Conservation (phyloP, 2,797 vertebrate genomes). For the Danionella dracula region DNA sequence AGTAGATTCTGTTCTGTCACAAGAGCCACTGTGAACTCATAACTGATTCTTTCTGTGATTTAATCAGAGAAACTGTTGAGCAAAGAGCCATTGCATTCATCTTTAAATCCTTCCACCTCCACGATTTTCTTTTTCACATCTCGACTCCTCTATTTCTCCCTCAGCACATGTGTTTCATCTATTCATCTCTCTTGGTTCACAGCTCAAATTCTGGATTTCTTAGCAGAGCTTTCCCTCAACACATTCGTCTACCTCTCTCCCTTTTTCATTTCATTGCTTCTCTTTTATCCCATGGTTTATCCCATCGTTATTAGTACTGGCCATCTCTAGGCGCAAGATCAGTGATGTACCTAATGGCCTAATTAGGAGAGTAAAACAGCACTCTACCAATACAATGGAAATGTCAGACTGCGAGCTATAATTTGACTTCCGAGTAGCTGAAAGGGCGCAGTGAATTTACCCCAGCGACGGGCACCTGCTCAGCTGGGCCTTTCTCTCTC, state of each 20-base stretch:
- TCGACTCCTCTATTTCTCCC: background rate
- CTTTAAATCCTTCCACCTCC: conserved; percentile 1
- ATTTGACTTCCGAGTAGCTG: conserved; percentile 66
- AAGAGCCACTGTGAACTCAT: conserved; percentile 1
- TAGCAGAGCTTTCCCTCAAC: background rate
- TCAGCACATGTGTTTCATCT: background rate
- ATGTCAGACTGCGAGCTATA: conserved; percentile 65
- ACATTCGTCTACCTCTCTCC: conserved; percentile 1
- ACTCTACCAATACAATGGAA: conserved; percentile 57
- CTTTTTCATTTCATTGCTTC: background rate
- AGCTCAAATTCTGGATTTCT: conserved; percentile 11
- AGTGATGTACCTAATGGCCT: conserved; percentile 61
- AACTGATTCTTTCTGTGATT: background rate
- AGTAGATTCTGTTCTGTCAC: conserved; percentile 9
- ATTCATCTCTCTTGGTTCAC: conserved; percentile 2
- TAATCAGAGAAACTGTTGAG: conserved; percentile 3
- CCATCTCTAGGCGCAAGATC: conserved; percentile 45
- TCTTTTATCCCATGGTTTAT: conserved; percentile 16
- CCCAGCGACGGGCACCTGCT: conserved; percentile 42
- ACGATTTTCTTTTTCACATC: background rate
- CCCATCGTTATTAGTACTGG: conserved; percentile 45
- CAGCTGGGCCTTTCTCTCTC: conserved; percentile 52
- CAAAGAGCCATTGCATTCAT: background rate
- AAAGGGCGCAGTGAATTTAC: conserved; percentile 56
- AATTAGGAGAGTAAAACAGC: conserved; percentile 68